Evolutionary conservation across 2,888 invertebrate genomes (phyloP), one percentile per base, ranked within the genome.

Genomic region (Zele albiditarsus): DNA sequence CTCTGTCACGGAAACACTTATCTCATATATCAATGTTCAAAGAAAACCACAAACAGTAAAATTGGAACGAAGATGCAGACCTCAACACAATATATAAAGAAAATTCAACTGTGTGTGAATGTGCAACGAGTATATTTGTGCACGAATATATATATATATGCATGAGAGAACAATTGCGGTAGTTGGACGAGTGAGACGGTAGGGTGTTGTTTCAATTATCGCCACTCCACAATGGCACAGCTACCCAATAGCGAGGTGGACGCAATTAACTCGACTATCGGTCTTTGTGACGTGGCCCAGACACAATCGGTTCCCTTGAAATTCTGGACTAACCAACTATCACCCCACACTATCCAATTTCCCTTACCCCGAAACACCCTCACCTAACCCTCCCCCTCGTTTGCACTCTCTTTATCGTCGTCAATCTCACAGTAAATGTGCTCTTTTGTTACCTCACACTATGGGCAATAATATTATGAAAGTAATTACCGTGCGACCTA

Each of bases 191-290:
- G 14, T 38, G 62, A 63, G 38, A 33, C 25, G 60, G 46, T 42
- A 49, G 60, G 77, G 78, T 79, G 80, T 82, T 82, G 80, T 82
- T 82, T 82, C 81, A 85, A 84, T 84, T 82, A 83, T 82, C 79
- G 75, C 81, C 75, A 79, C 77, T 49, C 80, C 76, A 81, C 81
- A 81, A 81, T 81, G 80, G 82, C 80, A 75, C 49, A 81, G 79
- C 79, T 79, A 77, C 79, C 77, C 76, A 77, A 78, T 79, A 80
- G 79, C 79, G 77, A 79, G 75, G 82, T 75, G 80, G 84, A 84
- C 81, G 82, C 79, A 82, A 82, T 85, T 83, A 84, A 84, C 81
- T 83, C 81, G 76, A 77, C 80, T 81, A 80, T 81, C 79, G 81
- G 80, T 80, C 82, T 80, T 81, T 82, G 82, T 82, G 81, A 79